These are phyloP conservation scores for Eptesicus fuscus DNA, from an alignment of 2,113 vertebrate genomes.

Conservation along the genomic window DNA sequence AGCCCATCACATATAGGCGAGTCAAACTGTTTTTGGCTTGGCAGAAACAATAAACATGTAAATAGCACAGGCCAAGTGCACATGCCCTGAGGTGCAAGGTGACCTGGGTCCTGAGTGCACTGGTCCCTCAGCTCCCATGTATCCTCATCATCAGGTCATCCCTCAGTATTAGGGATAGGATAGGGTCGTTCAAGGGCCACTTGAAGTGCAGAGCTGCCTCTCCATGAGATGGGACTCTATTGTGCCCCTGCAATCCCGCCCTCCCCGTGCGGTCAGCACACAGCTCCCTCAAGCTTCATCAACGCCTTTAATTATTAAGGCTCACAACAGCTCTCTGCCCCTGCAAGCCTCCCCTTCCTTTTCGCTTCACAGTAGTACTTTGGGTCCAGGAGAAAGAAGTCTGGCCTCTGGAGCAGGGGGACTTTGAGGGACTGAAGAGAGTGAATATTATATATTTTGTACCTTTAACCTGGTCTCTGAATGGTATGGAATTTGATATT, in stretches of 20 bases:
- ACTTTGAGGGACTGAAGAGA: constrained; percentile 49
- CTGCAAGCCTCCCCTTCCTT: constrained; percentile 1
- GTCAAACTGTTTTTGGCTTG: not conserved
- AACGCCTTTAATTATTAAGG: not conserved
- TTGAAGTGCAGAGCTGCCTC: not conserved
- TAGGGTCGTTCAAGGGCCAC: not conserved
- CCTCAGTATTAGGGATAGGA: not conserved
- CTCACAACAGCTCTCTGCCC: not conserved
- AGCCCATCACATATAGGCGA: not conserved
- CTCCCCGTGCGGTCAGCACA: not conserved
- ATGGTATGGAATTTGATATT: constrained; percentile 71
- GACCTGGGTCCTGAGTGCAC: not conserved
- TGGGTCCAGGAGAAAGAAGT: constrained; percentile 45
- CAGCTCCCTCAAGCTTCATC: not conserved
- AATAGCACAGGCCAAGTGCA: not conserved
- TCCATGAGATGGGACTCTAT: not conserved
- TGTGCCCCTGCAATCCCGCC: not conserved
- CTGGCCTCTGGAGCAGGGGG: constrained; percentile 29
- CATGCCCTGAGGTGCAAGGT: fast-evolving
- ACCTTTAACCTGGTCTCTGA: constrained; percentile 77
- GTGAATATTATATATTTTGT: constrained; percentile 52
- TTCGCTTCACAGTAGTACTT: not conserved
- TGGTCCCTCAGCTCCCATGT: not conserved
- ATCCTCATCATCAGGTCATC: not conserved
- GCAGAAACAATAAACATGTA: not conserved